Base-by-base conservation (phyloP, 2,888 invertebrate species). In the Drosophila quasianomalipes region DNA sequence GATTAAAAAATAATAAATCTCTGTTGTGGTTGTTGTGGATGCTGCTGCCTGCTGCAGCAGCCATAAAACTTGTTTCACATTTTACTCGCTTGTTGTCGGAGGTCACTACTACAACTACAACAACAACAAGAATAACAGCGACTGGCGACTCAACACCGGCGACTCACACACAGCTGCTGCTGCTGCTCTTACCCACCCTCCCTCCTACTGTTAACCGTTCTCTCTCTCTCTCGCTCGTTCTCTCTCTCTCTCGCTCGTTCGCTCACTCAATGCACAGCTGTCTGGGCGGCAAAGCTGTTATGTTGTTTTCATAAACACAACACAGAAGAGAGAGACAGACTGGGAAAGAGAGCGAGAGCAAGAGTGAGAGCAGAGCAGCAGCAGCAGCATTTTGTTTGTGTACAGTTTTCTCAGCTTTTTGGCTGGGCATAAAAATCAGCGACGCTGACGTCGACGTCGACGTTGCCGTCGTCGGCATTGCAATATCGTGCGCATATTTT, bases 1-100 rank as follows among this genome's bases (percentile, higher is more conserved):
- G 81, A 85, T 85, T 88, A 88, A 88, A 83, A 90, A 79, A 74
- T 81, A 76, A 85, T 85, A 90, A 85, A 90, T 90, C 83, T 76
- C 61, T 75, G 65, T 77, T 77, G 63, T 70, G 62, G 62, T 37
- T 75, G 58, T 70, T 74, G 63, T 64, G 58, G 61, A 33, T 70
- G 82, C 37, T 37, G 67, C 59, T 19, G 66, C 74, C 14, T 31
- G 64, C 78, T n/a, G 68, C 64, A 41, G 58, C 52, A 74, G 53
- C 68, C 63, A 80, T 67, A 85, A 83, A 83, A 83, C 83, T 83
- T 85, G 85, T 83, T 83, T 85, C 81, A 70, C 63, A 74, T 83
- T 76, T 73, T 81, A 68, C 80, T 81, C 62, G 70, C 67, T 89
- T 85, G 85, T 85, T 85, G 85, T 85, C 85, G 90, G 85, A 85